phyloP scores from a whole-genome alignment of 2,113 vertebrate species.

The Plecotus auritus region DNA sequence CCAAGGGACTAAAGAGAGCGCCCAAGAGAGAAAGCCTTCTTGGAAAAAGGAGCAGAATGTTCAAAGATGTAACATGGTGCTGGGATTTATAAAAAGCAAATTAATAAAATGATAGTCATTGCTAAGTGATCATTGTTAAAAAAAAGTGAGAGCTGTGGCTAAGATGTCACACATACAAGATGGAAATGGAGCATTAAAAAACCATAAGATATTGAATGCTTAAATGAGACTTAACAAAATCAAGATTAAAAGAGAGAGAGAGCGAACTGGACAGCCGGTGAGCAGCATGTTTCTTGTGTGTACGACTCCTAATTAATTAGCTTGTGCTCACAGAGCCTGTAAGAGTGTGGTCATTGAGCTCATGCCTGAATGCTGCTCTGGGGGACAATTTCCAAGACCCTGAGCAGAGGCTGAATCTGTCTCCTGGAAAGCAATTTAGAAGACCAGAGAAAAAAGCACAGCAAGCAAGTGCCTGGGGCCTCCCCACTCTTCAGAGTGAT shows the following conservation, averaged over 20 bases:
- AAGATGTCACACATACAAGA: background rate
- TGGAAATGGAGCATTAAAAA: background rate
- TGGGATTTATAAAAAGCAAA: background rate
- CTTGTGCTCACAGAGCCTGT: background rate
- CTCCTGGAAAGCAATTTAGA: slow-evolving; percentile 44
- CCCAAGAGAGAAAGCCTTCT: background rate
- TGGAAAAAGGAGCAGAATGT: background rate
- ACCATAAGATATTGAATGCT: background rate
- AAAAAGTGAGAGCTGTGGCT: background rate
- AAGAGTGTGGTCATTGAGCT: background rate
- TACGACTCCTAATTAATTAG: background rate
- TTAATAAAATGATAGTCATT: background rate
- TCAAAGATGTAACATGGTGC: background rate
- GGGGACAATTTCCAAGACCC: background rate
- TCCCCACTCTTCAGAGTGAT: background rate
- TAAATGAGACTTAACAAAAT: background rate
- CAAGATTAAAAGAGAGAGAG: background rate
- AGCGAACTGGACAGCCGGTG: background rate
- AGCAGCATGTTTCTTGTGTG: background rate
- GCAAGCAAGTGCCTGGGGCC: background rate
- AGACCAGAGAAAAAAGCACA: background rate
- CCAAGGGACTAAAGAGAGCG: background rate
- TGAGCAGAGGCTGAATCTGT: slow-evolving; percentile 8
- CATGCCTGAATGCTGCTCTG: background rate
- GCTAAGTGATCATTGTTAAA: background rate